phyloP scores from a whole-genome alignment of 1,140 invertebrate genomes.

The Philotrypesis tridentata region DNA sequence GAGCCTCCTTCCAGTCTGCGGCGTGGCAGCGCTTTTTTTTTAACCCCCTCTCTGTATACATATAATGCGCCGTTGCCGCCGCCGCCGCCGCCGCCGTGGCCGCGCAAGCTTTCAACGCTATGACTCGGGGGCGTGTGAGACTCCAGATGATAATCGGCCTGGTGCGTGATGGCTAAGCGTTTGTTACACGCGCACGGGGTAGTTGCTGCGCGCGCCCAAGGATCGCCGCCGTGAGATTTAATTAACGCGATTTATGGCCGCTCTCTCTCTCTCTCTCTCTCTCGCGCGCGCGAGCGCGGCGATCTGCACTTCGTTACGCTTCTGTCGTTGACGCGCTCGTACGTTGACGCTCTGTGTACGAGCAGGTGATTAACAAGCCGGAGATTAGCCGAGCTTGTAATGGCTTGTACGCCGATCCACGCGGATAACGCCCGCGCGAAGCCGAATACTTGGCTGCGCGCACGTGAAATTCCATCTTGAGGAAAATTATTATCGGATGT shows the following conservation, averaged over 20 bases:
- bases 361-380: background rate
- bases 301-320: background rate
- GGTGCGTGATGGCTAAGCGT: slow-evolving; percentile 60
- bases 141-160: slow-evolving; percentile 54
- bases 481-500: too few relatives aligned
- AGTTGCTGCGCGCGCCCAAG: background rate
- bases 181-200: slow-evolving; percentile 54
- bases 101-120: slow-evolving; percentile 46
- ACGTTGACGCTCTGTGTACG: background rate
- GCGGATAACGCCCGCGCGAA: background rate
- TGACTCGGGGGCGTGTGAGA: background rate
- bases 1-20: slow-evolving; percentile 11
- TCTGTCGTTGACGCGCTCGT: background rate
- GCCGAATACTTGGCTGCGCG: background rate
- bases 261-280: slow-evolving; percentile 7
- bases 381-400: background rate
- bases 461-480: background rate
- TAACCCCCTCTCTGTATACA: slow-evolving; percentile 1
- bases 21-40: background rate
- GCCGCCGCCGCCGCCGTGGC: too few relatives aligned
- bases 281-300: background rate
- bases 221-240: slow-evolving; percentile 54
- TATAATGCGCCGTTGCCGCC: too few relatives aligned
- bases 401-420: background rate
- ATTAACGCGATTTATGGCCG: slow-evolving; percentile 59